Conservation (phyloP, 1,140 invertebrate genomes). For the Ctenoplectra terminalis region DNA sequence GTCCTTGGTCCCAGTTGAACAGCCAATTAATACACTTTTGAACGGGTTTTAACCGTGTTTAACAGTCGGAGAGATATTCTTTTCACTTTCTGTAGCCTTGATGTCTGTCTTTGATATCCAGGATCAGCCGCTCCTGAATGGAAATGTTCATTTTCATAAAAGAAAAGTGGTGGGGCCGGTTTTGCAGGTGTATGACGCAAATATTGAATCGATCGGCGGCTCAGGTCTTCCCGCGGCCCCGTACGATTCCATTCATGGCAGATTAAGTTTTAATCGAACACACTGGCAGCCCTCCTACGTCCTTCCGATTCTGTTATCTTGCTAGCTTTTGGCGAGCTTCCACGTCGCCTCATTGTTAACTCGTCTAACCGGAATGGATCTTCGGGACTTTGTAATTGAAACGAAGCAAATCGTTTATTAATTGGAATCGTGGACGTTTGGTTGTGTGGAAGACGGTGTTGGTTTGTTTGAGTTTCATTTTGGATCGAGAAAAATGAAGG, state of each 20-base stretch:
- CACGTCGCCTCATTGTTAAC: slow-evolving; percentile 6
- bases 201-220: neutral
- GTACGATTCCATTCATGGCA: slow-evolving; percentile 12
- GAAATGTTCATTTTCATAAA: slow-evolving; percentile 27
- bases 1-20: slow-evolving; percentile 6
- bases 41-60: neutral
- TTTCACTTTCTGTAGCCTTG: slow-evolving; percentile 31
- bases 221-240: neutral
- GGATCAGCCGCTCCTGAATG: neutral
- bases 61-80: neutral
- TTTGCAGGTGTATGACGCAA: neutral
- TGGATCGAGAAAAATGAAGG: neutral
- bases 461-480: neutral
- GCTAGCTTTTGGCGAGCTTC: slow-evolving; percentile 11
- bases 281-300: neutral
- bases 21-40: slow-evolving; percentile 30
- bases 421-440: neutral
- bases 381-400: neutral
- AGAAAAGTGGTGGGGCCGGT: slow-evolving; percentile 27
- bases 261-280: slow-evolving; percentile 28
- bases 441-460: neutral
- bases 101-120: neutral
- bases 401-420: neutral
- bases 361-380: slow-evolving; percentile 12
- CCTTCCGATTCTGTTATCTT: slow-evolving; percentile 8